These are phyloP conservation scores for Theonella swinhoei DNA, from an alignment of 37 sponge, comb jelly and placozoan genomes.

Conservation along the genomic window DNA sequence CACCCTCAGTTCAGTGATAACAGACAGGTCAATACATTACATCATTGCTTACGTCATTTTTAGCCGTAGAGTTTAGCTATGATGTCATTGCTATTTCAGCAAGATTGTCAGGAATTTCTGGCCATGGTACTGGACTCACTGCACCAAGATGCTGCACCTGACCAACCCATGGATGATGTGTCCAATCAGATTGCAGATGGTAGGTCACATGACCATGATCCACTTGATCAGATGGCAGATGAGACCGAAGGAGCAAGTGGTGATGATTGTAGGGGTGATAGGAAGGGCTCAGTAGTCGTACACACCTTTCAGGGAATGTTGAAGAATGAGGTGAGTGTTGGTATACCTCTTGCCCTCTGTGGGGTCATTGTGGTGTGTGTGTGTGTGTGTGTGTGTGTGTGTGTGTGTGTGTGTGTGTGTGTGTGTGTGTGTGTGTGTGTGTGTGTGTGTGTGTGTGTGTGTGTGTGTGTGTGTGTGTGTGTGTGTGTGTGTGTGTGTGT, in stretches of 20 bases:
- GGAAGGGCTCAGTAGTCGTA: constrained; percentile 34
- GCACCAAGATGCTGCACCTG: constrained; percentile 39
- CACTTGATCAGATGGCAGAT: background rate
- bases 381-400: too few species aligned
- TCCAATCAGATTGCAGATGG: background rate
- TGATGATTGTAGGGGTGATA: background rate
- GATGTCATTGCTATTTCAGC: constrained; percentile 21
- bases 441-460: too few species aligned
- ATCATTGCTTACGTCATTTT: background rate
- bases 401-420: too few species aligned
- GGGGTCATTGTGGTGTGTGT: too few species aligned
- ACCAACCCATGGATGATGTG: too few species aligned
- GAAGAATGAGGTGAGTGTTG: constrained; percentile 54
- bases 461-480: too few species aligned
- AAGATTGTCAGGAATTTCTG: constrained; percentile 86
- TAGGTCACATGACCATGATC: background rate
- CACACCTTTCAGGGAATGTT: constrained; percentile 69
- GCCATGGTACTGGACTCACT: constrained; percentile 71
- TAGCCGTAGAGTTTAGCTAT: background rate
- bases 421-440: too few species aligned
- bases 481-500: too few species aligned
- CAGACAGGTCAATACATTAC: constrained; percentile 45
- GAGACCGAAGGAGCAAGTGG: background rate
- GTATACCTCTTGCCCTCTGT: too few species aligned
- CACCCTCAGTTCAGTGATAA: constrained; percentile 64